A percentile compares a stretch with the other conserved stretches of the same genome.
phyloP scores from a whole-genome alignment of 2,888 invertebrate species.

The Prostheceraeus crozeri region DNA sequence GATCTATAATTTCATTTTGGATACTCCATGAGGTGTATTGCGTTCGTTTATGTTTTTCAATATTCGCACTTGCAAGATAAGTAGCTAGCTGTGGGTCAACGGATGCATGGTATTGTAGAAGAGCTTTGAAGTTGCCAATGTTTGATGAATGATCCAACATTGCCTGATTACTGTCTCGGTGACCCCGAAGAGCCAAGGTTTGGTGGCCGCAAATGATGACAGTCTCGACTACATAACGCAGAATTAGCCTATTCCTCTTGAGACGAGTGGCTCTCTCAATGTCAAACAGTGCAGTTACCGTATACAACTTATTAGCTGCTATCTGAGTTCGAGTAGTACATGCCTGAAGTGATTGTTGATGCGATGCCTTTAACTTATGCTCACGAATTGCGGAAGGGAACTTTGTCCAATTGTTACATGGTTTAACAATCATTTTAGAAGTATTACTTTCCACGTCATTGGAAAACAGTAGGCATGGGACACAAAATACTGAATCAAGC shows the following conservation, averaged over 20 bases:
- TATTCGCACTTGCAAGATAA: neutral
- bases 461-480: neutral
- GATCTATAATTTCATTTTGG: conserved; percentile 10
- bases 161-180: conserved; percentile 1
- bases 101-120: neutral
- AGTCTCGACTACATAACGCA: conserved; percentile 3
- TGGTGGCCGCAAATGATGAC: neutral
- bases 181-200: neutral
- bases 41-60: neutral
- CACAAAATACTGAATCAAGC: neutral
- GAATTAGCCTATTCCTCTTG: neutral
- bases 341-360: neutral
- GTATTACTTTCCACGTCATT: neutral
- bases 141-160: neutral
- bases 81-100: conserved; percentile 6
- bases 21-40: neutral
- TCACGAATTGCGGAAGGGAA: neutral
- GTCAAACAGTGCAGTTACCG: neutral
- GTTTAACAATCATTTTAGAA: too few relatives aligned
- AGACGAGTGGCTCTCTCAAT: conserved; percentile 1
- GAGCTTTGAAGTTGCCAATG: neutral
- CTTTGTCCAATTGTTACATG: neutral
- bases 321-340: too few relatives aligned
- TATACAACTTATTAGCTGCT: neutral
- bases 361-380: conserved; percentile 4